Conservation (phyloP, 92 coral and sea anemone genomes). For the Palythoa grandiflora region DNA sequence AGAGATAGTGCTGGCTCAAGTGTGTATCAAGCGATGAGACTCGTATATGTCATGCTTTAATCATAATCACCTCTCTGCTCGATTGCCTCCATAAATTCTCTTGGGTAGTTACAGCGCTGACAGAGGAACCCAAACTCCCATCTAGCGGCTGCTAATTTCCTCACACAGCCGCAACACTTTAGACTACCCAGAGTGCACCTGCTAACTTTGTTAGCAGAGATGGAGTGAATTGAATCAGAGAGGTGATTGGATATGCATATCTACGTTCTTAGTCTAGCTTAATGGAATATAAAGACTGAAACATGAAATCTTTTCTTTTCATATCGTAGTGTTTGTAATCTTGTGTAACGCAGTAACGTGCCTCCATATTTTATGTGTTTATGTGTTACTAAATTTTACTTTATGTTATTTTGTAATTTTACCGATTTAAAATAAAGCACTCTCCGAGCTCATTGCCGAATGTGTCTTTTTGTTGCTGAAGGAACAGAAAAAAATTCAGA, state of each 20-base stretch:
- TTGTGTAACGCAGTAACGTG: too few relatives aligned
- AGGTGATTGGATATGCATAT: neutral
- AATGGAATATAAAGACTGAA: too few relatives aligned
- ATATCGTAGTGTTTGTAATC: too few relatives aligned
- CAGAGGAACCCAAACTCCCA: neutral
- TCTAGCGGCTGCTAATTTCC: too few relatives aligned
- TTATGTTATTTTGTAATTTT: too few relatives aligned
- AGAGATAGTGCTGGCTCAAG: neutral
- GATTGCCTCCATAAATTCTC: neutral
- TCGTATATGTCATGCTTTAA: too few relatives aligned
- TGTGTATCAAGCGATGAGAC: too few relatives aligned
- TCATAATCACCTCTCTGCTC: neutral
- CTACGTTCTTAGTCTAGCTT: neutral
- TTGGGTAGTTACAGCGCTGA: neutral
- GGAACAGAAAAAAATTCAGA: too few relatives aligned
- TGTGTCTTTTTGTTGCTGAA: too few relatives aligned
- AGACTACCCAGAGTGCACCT: conserved; percentile 4
- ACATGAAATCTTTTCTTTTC: too few relatives aligned
- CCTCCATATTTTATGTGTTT: too few relatives aligned
- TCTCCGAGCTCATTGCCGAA: neutral
- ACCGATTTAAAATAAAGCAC: neutral
- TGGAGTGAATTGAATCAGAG: neutral
- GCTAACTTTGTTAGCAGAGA: neutral
- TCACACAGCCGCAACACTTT: neutral
- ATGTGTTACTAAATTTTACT: too few relatives aligned